Base-by-base conservation (phyloP, 1,140 invertebrate species). In the Bombus huntii region DNA sequence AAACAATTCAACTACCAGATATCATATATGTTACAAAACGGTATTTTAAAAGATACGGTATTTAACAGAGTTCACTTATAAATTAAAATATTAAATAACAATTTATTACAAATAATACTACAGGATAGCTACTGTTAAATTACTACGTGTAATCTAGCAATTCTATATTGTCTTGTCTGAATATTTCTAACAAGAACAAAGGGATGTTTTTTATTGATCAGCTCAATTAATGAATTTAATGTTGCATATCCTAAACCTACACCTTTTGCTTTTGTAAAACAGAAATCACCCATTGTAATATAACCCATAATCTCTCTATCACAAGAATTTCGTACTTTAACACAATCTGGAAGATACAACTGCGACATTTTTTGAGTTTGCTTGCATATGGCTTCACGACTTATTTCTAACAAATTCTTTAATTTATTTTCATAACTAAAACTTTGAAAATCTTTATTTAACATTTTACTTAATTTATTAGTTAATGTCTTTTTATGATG, bases 231-330 rank as follows among this genome's bases (percentile, higher is more conserved):
- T 28, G 96, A 96, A 62, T 95, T 93, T 28, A 96, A 92, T 4
- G 96, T 95, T 1, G 98, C 94, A 91, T 97, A 98, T 62, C 97
- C 97, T 13, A 97, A 93, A 73, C 96, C 97, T 88, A 96, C 95
- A 80, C 96, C 96, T 59, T 94, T 96, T 1, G 97, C 96, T 92
- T 97, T 96, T 1, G 96, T 96, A 87, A 97, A 97, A 89, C 96
- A 97, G 92, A 97, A 98, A 57, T 96, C 96, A 44, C 97, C 97
- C 86, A 96, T 94, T 65, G 95, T 96, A 18, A 98, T 91, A 94
- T 97, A 98, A 70, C 98, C 98, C 88, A 98, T 96, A 6, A 97
- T 95, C 93, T 97, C 95, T 89, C 97, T 96, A 31, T 95, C 95
- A 90, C 96, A 96, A 31, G 96, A 96, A 74, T 96, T 90, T n/a